phyloP scores from a whole-genome alignment of 2,797 vertebrate species.

The Ptychobarbus kaznakovi region DNA sequence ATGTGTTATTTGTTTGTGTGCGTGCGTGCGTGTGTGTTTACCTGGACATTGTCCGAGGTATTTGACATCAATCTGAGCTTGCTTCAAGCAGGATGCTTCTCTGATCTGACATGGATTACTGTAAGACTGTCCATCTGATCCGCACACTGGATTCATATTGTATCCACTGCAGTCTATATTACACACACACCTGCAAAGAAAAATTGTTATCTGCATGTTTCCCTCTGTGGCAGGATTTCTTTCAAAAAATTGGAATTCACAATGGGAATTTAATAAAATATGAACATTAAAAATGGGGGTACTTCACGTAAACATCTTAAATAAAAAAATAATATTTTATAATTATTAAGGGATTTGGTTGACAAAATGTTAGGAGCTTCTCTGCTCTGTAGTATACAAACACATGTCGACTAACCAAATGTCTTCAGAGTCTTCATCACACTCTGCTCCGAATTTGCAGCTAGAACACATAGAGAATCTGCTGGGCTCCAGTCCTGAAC shows the following conservation, averaged over 20 bases:
- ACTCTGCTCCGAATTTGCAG: conserved; percentile 95
- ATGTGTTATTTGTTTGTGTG: background rate
- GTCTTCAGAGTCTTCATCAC: conserved; percentile 94
- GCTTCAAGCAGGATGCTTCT: conserved; percentile 94
- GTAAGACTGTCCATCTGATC: conserved; percentile 93
- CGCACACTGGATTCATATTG: conserved; percentile 94
- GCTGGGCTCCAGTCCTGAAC: conserved; percentile 86
- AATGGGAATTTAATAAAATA: background rate
- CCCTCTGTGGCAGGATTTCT: too few species aligned
- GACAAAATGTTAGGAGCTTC: background rate
- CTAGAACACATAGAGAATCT: conserved; percentile 93
- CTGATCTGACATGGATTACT: conserved; percentile 94
- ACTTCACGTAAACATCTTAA: background rate
- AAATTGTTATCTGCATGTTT: background rate
- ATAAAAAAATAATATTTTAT: background rate
- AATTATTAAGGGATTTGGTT: too few species aligned
- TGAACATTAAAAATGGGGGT: background rate
- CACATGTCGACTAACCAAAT: conserved; percentile 90
- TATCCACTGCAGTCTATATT: conserved; percentile 97
- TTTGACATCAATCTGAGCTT: conserved; percentile 94
- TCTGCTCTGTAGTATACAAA: background rate
- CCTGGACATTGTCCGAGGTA: conserved; percentile 92
- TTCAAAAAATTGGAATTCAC: background rate
- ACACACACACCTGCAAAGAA: conserved; percentile 88
- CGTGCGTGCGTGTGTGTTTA: conserved; percentile 64